A percentile compares a stretch with the other conserved stretches of the same genome.
These are phyloP conservation scores for Ascidia mentula DNA, from an alignment of 23 tunicate species.

Conservation along the genomic window DNA sequence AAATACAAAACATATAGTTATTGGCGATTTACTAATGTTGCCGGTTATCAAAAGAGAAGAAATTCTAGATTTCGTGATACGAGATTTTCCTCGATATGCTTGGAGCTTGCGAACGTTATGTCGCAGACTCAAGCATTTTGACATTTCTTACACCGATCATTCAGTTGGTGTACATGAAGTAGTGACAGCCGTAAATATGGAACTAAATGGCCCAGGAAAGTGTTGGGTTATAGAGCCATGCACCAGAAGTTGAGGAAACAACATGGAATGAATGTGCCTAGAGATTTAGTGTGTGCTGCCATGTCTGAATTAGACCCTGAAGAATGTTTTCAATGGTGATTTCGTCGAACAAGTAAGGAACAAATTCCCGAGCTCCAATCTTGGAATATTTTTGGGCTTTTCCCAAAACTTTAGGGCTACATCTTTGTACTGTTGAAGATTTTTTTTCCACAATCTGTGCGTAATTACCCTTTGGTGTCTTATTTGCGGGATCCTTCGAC, in stretches of 20 bases:
- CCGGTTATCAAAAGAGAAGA: neutral
- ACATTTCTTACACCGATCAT: slow-evolving; percentile 12
- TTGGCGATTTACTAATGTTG: too few relatives aligned
- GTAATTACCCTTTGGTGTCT: too few relatives aligned
- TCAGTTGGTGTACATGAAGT: neutral
- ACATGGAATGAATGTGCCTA: slow-evolving; percentile 22
- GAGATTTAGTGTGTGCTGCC: slow-evolving; percentile 21
- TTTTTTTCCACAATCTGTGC: too few relatives aligned
- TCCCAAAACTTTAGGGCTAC: too few relatives aligned
- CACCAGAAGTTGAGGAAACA: slow-evolving; percentile 25
- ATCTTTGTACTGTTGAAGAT: too few relatives aligned
- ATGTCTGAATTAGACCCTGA: slow-evolving; percentile 20
- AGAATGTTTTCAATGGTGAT: too few relatives aligned
- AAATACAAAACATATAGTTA: too few relatives aligned
- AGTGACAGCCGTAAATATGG: neutral
- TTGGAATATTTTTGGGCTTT: too few relatives aligned
- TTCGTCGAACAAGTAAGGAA: too few relatives aligned
- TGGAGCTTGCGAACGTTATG: slow-evolving; percentile 18
- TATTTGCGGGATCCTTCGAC: too few relatives aligned
- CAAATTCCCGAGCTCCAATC: too few relatives aligned
- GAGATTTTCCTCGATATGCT: slow-evolving; percentile 6
- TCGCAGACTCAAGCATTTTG: slow-evolving; percentile 13
- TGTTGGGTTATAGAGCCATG: slow-evolving; percentile 27
- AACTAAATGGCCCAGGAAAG: slow-evolving; percentile 16
- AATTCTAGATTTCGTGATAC: slow-evolving; percentile 7